Base-by-base conservation (phyloP, 1,140 invertebrate genomes). In the Mercenaria mercenaria region DNA sequence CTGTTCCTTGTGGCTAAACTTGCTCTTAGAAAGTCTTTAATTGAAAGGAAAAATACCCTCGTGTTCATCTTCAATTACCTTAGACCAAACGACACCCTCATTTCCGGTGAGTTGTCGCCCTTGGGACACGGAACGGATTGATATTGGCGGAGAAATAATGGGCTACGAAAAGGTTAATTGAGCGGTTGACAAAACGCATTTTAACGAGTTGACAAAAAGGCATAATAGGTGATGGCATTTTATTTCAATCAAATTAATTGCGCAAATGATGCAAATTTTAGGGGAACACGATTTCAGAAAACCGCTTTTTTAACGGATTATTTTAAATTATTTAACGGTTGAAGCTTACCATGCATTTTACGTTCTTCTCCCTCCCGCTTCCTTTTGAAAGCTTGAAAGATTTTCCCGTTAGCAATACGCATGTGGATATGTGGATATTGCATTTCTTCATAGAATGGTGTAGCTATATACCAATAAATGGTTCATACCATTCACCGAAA, bases 71-170 rank as follows among this genome's bases (percentile, higher is more conserved):
- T 79, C 50, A 79, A 79, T 79, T 79, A 79, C 47, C 26, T 47
- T 56, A 50, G 50, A 50, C 50, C 74, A 79, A 50, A 50, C 50
- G 32, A 26, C 50, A 56, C 43, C 43, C 74, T 56, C 50, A 79
- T 79, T 50, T 79, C 74, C 74, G 74, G 74, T n/a, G 37, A 79
- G 39, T 47, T 72, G 43, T n/a, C 74, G 74, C 74, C 74, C 41
- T 47, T 47, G 43, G 74, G 74, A 72, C 37, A 52, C 67, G n/a
- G 23, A 47, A 8, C 74, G 74, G 41, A 47, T 47, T 39, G 41
- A 50, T 32, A 29, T 79, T 32, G 4, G 10, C n/a, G 3, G 20
- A 79, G 23, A 29, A 79, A 79, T 79, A 50, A 29, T 79, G 43
- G 50, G 15, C 26, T 26, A n/a, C 39, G 39, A 6, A 26, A 56